Evolutionary conservation across 1,140 invertebrate genomes (phyloP), one percentile per base, ranked within the genome.

Genomic region (Eupristina koningsbergeri): DNA sequence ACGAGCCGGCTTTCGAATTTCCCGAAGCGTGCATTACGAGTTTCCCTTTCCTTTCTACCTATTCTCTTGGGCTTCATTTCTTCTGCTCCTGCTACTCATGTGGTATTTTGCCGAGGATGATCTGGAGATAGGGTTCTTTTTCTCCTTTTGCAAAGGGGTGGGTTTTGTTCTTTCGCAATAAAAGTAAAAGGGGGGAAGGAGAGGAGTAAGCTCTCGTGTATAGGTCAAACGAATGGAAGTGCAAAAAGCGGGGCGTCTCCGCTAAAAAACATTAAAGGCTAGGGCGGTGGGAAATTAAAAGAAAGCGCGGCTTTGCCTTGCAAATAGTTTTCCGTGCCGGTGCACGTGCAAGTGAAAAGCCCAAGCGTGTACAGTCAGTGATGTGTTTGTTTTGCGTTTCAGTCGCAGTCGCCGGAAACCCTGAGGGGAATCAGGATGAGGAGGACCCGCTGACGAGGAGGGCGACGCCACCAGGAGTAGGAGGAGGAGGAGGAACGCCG

Each of bases 181-280:
- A 74, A 74, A 74, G 47, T 22, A 76, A 29, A 76, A 47, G 15
- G 73, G 29, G 17, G 47, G 45, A 29, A 39, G 47, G 22, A 75
- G n/a, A 29, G 31, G 45, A 39, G 8, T 8, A 50, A 6, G 53
- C 34, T 19, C 34, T 8, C 0, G 36, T 64, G 36, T 34, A 76
- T n/a, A 39, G 74, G 74, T 53, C 74, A 76, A 61, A 47, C 67
- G 67, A 76, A 50, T 76, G 74, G 61, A 76, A 76, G 74, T 76
- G 74, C 11, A 58, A 61, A 39, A 22, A 22, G 47, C n/a, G 3
- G 74, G 67, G 36, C 19, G 9, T 3, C 5, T 26, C 53, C 13
- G 7, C 41, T 41, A 31, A n/a, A 41, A 71, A 71, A 41, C 6
- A 8, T 36, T 19, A 31, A 69, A 50, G 9, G 15, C 47, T 17